Evolutionary conservation across 2,797 vertebrate species (phyloP), one percentile per base, ranked within the genome.

Genomic region (Ctenosaura bakeri): DNA sequence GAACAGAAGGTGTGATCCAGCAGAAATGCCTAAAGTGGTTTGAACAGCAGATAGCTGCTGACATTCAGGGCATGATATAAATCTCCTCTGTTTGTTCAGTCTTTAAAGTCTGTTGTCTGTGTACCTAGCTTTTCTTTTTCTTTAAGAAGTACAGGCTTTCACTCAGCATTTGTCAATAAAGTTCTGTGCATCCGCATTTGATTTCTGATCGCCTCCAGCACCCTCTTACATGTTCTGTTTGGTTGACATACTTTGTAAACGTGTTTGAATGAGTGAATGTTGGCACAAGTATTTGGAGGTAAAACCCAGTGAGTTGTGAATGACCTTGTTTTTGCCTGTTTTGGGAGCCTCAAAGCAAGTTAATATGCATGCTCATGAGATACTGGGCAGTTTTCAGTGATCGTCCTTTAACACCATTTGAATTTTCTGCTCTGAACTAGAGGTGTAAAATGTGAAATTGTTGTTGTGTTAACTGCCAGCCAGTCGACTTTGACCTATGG

Each of bases 91-190:
- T 93, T 88, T 94, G 85, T 8, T 52, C 90, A 76, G 50, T 84
- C 22, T 92, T 82, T 88, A 74, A 86, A 59, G 74, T 38, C 90
- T 22, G 24, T 38, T 24, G 52, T 64, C 12, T 26, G 16, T 52
- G 16, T 59, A 46, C 56, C 32, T 84, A 56, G 35, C 42, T 73
- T 24, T 71, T 8, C 0, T 86, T 92, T 24, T 79, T 29, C 6
- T 92, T 89, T 93, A 73, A 50, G 50, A 52, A 85, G 79, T 38
- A 3, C 90, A 84, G 38, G 62, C 24, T 88, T 90, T 3, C 88
- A 38, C 59, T 89, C 82, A 13, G 4, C 86, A 4, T 91, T 94
- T 94, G 90, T 92, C 90, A 93, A 3, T 91, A 87, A 92, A 86
- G 54, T 85, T 64, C 0, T 56, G 29, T 90, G 46, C 0, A 0